Evolutionary conservation across 2,888 invertebrate species (phyloP), one percentile per base, ranked within the genome.

Genomic region (Heliconius charithonia): DNA sequence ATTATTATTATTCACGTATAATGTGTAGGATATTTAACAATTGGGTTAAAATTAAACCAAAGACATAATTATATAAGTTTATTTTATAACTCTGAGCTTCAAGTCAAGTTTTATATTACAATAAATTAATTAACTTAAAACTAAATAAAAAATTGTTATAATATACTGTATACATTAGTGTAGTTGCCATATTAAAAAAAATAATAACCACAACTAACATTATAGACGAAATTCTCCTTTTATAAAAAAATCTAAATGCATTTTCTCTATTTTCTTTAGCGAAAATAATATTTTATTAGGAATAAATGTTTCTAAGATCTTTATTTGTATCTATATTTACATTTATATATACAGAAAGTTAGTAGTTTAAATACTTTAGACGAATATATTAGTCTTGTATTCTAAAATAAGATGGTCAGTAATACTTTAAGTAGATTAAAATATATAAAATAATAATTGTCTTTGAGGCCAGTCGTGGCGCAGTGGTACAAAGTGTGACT

Each of bases 91-190:
- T 69, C 41, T 71, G 75, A 75, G 75, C 71, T 71, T 70, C 63
- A 65, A 66, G 65, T 79, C 75, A 71, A 56, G 66, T 41, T 66
- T 65, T 59, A 72, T 70, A 77, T 67, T 74, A 79, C 65, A 77
- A 79, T 79, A 79, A 79, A 75, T 79, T 79, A 79, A 74, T 79
- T 69, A 75, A 71, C 63, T 77, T 71, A 69, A 66, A 59, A 69
- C 32, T 29, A 65, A 59, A 59, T 72, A 72, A 72, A 59, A n/a
- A 25, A 69, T 19, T 45, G 37, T 67, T 63, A 66, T 22, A 63
- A 12, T 22, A 67, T 41, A 69, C 69, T 72, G 71, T 72, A 59
- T 59, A 37, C 72, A 72, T 37, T 59, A 59, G 59, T 59, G 72
- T 72, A 72, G 72, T 72, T 72, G 72, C 72, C 72, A 72, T 59